These are phyloP conservation scores for Pentalonia nigronervosa DNA, from an alignment of 1,140 invertebrate genomes.

Conservation along the genomic window DNA sequence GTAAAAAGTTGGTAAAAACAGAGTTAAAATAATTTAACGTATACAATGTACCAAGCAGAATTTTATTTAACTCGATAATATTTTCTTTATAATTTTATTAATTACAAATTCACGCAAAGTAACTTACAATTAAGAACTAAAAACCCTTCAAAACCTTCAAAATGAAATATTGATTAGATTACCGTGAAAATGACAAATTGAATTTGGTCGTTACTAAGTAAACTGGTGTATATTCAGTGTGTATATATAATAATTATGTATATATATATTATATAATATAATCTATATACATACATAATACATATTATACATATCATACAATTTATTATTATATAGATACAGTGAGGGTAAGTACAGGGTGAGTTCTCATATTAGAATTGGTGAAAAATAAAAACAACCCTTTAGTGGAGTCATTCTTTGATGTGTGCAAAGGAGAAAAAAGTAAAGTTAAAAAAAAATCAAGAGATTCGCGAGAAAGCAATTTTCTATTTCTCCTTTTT, in stretches of 20 bases:
- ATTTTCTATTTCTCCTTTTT: conserved; percentile 31
- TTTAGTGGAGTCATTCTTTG: neutral
- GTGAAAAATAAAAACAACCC: neutral
- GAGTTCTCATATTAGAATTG: neutral
- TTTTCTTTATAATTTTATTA: neutral
- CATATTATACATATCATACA: neutral
- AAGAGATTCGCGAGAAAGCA: conserved; percentile 2
- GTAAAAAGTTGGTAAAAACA: neutral
- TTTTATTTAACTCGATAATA: conserved; percentile 6
- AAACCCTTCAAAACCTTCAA: conserved; percentile 9
- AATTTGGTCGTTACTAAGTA: neutral
- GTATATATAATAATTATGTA: neutral
- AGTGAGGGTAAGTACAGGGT: neutral
- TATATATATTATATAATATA: too few relatives aligned
- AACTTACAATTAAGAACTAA: neutral
- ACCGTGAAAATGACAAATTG: neutral
- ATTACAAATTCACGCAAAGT: neutral
- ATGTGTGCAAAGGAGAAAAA: neutral
- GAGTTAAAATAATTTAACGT: neutral
- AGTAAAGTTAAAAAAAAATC: conserved; percentile 20
- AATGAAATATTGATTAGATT: neutral
- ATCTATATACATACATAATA: neutral
- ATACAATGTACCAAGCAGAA: neutral
- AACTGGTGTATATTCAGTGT: neutral
- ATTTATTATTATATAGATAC: neutral